Evolutionary conservation across 1,140 invertebrate species (phyloP).

Genomic region (Plutomurus gul): DNA sequence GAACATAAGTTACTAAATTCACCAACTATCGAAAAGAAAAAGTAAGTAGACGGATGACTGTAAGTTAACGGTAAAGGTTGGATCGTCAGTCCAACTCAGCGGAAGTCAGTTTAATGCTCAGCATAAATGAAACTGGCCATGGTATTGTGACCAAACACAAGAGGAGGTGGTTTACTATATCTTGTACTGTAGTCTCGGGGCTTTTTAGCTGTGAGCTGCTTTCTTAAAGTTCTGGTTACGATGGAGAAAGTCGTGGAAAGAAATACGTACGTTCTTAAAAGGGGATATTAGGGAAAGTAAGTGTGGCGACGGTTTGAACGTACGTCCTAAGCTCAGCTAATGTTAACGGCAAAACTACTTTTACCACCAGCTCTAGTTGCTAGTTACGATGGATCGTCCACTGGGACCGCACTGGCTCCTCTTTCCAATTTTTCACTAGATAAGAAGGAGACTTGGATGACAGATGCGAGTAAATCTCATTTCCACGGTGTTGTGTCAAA

Average conservation of each 20-base stretch:
- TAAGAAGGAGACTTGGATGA: conserved; percentile 26
- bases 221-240: neutral
- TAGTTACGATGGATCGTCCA: conserved; percentile 34
- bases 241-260: neutral
- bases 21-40: too few species aligned
- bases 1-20: too few species aligned
- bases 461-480: conserved; percentile 25
- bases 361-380: conserved; percentile 10
- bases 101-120: too few species aligned
- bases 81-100: too few species aligned
- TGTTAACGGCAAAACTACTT: conserved; percentile 7
- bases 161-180: neutral
- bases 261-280: neutral
- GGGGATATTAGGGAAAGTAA: neutral
- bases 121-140: too few species aligned
- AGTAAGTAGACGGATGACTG: too few species aligned
- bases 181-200: neutral
- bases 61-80: too few species aligned
- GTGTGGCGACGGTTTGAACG: neutral
- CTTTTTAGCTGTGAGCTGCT: neutral
- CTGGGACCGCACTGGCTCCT: conserved; percentile 13
- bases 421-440: conserved; percentile 35
- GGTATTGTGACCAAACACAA: too few species aligned
- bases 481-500: conserved; percentile 28
- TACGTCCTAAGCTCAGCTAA: conserved; percentile 14